Evolutionary conservation across 2,113 vertebrate genomes (phyloP), one percentile per base, ranked within the genome.

Genomic region (Myiopsitta monachus): DNA sequence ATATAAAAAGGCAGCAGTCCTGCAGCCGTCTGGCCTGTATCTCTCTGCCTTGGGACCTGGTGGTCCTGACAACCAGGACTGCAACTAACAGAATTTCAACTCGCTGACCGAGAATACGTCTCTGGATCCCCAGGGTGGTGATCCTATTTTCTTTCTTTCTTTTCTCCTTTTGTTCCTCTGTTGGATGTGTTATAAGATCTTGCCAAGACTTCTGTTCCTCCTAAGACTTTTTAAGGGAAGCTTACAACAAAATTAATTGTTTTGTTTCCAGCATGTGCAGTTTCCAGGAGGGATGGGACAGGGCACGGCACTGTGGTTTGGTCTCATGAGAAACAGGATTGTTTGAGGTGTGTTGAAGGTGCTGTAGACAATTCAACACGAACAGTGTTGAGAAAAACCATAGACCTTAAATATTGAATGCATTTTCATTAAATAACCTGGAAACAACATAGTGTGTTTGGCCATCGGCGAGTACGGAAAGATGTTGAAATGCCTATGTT

Each of bases 381-480:
- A 77, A 5, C 4, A 33, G 12, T 36, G 24, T 44, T 57, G 30
- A 74, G 12, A 81, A 66, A 87, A 86, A 59, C 6, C 5, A 17
- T 4, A 18, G 43, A 19, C 8, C 63, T 87, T 18, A 39, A 49
- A 9, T 18, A 63, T 59, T 78, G 67, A 44, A 44, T n/a, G 4
- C 24, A 75, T 77, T 62, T 81, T 83, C 27, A 38, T 63, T 46
- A 81, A 90, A 51, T 57, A 87, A 63, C 24, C 31, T 57, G 41
- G 51, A 54, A 76, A 33, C 1, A 55, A 64, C 22, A 23, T 10
- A 8, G 27, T 31, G 18, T 38, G 7, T 11, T 76, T 83, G 28
- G 38, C 14, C 11, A 28, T 26, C 72, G 5, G 4, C 3, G 8
- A 54, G 6, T 21, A 27, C 0, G 0, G 22, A 72, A 63, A 75